Conservation (phyloP, 1,140 invertebrate genomes). For the Polypedilum vanderplanki region DNA sequence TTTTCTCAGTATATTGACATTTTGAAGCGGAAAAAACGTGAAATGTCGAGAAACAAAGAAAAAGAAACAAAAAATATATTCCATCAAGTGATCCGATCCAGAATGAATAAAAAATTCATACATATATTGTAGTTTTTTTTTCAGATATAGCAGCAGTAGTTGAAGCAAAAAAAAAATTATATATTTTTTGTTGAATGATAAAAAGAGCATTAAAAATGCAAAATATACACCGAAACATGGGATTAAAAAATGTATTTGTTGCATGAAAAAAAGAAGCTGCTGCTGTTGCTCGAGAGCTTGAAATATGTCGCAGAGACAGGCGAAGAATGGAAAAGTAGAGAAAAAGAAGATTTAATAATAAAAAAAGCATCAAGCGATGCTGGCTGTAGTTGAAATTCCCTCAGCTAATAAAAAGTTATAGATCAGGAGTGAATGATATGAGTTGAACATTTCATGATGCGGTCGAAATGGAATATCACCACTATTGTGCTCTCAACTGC, state of each 20-base stretch:
- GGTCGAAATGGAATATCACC: background rate
- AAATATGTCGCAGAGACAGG: background rate
- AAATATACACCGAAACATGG: conserved; percentile 17
- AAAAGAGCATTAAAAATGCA: conserved; percentile 10
- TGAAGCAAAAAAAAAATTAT: background rate
- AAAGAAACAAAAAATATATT: background rate
- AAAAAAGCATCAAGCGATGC: background rate
- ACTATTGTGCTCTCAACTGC: background rate
- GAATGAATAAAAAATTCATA: too few relatives aligned
- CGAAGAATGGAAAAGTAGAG: background rate
- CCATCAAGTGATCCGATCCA: background rate
- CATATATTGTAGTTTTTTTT: too few relatives aligned
- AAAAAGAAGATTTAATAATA: conserved; percentile 18
- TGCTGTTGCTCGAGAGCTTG: background rate
- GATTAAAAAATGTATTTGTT: conserved; percentile 25
- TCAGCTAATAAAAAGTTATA: conserved; percentile 27
- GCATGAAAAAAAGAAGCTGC: background rate
- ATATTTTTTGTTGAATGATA: background rate
- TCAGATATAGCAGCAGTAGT: too few relatives aligned
- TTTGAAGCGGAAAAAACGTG: background rate
- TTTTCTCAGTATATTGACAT: too few relatives aligned
- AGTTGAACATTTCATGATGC: background rate
- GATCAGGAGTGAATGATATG: background rate
- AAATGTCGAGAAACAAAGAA: background rate
- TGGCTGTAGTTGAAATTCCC: background rate